Evolutionary conservation across 1,140 invertebrate genomes (phyloP), one percentile per base, ranked within the genome.

Genomic region (Mya arenaria): DNA sequence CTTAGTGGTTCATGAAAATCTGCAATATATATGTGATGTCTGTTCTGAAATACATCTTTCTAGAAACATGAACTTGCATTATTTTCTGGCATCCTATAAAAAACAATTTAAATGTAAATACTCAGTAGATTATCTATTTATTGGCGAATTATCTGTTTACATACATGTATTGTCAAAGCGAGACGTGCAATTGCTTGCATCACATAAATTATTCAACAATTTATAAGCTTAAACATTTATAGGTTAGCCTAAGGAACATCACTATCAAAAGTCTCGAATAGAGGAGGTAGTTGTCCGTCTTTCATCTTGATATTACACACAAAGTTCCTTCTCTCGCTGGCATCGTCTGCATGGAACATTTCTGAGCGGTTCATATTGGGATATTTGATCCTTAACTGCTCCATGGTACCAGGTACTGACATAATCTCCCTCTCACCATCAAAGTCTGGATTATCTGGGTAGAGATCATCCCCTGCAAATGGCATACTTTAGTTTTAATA

Each of bases 391-490:
- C 55, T 73, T 4, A 85, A 15, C 25, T 86, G 83, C 32, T 41
- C 62, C 8, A 85, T 30, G 28, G 60, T 86, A 25, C 23, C 71
- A 8, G 39, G 0, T 19, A 71, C 25, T 41, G 17, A 19, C 17
- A 39, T 41, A 1, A 37, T 23, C 1, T 74, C 37, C 17, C 36
- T 37, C 23, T 68, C 65, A 48, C 72, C 86, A 36, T 74, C 77
- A n/a, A 77, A 56, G 55, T 89, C 85, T 41, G 84, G 86, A 0
- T 85, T 56, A 10, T 75, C 62, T 37, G 88, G 88, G 56, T 89
- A 89, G 15, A 88, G 68, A 36, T 86, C 87, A 83, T 89, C 88
- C 52, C 88, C 88, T 89, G 34, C 39, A 73, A 30, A 74, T 25
- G 3, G 34, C 5, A 69, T 37, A 69, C 8, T 34, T n/a, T 63